phyloP scores from a whole-genome alignment of 2,797 vertebrate genomes.

The Capromys pilorides region DNA sequence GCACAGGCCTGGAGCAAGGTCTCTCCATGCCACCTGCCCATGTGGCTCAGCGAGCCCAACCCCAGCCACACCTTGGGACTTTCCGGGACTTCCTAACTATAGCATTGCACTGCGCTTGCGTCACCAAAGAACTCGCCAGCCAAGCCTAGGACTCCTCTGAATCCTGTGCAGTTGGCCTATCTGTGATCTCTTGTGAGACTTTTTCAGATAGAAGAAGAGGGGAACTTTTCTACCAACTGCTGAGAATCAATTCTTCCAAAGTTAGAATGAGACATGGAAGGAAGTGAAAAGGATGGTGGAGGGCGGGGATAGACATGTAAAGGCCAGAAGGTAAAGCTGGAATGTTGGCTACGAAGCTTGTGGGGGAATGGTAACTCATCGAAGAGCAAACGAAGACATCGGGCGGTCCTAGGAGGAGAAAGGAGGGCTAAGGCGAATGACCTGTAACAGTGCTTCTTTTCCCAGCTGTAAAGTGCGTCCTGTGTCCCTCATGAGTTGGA shows the following conservation, averaged over 20 bases:
- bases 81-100: constrained; percentile 33
- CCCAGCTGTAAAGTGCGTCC: background rate
- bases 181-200: background rate
- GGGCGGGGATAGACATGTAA: background rate
- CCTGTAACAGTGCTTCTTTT: background rate
- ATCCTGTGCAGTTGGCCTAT: constrained; percentile 18
- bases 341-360: background rate
- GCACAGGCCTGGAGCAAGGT: background rate
- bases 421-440: background rate
- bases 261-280: constrained; percentile 31
- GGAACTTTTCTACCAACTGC: background rate
- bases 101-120: constrained; percentile 30
- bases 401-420: background rate
- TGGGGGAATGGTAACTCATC: background rate
- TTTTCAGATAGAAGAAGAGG: constrained; percentile 16
- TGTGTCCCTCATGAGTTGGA: background rate
- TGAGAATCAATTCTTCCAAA: background rate
- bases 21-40: background rate
- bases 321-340: background rate
- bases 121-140: constrained; percentile 5
- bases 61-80: background rate
- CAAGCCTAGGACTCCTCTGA: background rate
- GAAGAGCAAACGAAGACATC: background rate
- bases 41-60: background rate
- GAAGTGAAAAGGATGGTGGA: constrained; percentile 21